phyloP scores from a whole-genome alignment of 2,888 invertebrate species.

The Amphiduros pacificus region DNA sequence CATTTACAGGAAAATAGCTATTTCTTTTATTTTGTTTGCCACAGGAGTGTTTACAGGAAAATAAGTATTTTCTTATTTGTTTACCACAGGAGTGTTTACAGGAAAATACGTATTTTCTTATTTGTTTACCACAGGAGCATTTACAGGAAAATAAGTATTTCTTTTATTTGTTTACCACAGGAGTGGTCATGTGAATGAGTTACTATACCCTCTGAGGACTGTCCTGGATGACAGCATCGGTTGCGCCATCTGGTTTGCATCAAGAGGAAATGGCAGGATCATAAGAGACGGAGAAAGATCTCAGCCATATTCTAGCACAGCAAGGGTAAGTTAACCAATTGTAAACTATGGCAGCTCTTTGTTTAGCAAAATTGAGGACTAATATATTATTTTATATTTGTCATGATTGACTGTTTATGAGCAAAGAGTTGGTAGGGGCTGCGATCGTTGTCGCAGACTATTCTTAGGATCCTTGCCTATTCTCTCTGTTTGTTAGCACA shows the following conservation, averaged over 20 bases:
- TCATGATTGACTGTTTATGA: no score
- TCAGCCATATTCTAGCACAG: slow-evolving; percentile 37
- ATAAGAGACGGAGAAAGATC: slow-evolving; percentile 32
- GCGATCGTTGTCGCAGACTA: no score
- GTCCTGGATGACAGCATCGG: slow-evolving; percentile 96
- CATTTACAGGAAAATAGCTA: background rate
- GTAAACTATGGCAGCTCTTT: no score
- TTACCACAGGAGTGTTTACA: background rate
- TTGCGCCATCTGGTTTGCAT: slow-evolving; percentile 90
- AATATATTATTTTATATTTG: no score
- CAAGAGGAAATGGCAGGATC: slow-evolving; percentile 68
- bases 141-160: background rate
- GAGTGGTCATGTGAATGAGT: slow-evolving; percentile 63
- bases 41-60: background rate
- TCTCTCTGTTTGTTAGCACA: no score
- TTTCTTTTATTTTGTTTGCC: background rate
- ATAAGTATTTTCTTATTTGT: background rate
- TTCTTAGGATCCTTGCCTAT: no score
- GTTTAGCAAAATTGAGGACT: no score
- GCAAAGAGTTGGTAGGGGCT: no score
- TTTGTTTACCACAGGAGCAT: background rate
- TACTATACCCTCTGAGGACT: slow-evolving; percentile 83
- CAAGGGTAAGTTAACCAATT: slow-evolving; percentile 48
- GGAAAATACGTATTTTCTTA: background rate
- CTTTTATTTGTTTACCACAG: slow-evolving; percentile 14